phyloP scores from a whole-genome alignment of 2,888 invertebrate genomes.

The Reticulitermes lucifugus region DNA sequence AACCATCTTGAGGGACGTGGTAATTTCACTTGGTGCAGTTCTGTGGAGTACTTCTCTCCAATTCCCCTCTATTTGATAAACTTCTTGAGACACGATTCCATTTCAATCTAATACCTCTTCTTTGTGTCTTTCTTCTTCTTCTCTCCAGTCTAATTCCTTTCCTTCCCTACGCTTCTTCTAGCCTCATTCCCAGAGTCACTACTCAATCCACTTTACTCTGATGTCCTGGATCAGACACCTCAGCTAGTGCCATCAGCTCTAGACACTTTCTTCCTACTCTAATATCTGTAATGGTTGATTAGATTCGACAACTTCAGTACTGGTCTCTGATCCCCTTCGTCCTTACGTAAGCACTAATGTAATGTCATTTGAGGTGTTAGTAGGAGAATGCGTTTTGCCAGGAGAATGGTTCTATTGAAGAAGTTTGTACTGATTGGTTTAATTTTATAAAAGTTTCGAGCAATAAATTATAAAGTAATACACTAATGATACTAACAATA shows the following conservation, averaged over 20 bases:
- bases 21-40: not conserved
- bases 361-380: not conserved
- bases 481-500: no score
- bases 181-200: no score
- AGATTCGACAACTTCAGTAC: not conserved
- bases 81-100: slow-evolving; percentile 26
- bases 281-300: slow-evolving; percentile 1
- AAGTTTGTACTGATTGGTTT: no score
- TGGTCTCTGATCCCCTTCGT: not conserved
- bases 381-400: no score
- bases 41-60: slow-evolving; percentile 14
- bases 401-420: no score
- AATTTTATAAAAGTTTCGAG: no score
- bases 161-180: not conserved
- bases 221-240: not conserved
- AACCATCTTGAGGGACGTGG: not conserved
- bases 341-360: not conserved
- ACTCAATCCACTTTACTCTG: slow-evolving; percentile 12
- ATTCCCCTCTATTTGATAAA: slow-evolving; percentile 31
- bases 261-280: not conserved
- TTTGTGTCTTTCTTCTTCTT: not conserved
- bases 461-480: no score
- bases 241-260: not conserved
- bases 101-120: slow-evolving; percentile 21
- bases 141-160: slow-evolving; percentile 25